A percentile compares a stretch with the other conserved stretches of the same genome.
phyloP scores from a whole-genome alignment of 1,140 invertebrate species.

The Microplitis demolitor region DNA sequence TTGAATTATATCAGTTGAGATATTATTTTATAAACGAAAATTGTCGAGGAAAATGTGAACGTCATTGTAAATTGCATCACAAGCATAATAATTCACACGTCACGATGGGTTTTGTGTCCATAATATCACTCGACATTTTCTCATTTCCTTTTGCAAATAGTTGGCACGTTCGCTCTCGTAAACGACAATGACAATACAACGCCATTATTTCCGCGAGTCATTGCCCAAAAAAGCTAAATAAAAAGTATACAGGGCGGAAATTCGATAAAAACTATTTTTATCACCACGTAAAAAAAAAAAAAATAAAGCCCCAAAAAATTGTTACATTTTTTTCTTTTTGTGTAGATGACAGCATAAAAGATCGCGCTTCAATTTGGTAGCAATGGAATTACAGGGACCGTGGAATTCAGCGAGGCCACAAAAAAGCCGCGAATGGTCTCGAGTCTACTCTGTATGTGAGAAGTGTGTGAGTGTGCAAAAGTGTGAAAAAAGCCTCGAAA shows the following conservation, averaged over 20 bases:
- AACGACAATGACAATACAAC: too few species aligned
- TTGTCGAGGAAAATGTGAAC: background rate
- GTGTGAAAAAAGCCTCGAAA: constrained; percentile 8
- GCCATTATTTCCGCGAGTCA: background rate
- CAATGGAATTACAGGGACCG: constrained; percentile 8
- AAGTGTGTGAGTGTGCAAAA: background rate
- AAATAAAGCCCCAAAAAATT: background rate
- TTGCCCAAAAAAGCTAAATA: background rate
- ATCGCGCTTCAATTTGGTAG: constrained; percentile 7
- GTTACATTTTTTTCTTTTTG: background rate
- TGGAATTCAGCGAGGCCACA: background rate
- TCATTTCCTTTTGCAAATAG: too few species aligned
- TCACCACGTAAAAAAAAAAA: background rate
- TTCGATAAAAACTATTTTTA: too few species aligned
- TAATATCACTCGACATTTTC: too few species aligned
- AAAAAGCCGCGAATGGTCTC: constrained; percentile 8
- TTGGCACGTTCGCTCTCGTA: too few species aligned
- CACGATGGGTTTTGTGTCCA: background rate
- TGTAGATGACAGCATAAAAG: background rate
- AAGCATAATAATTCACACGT: background rate
- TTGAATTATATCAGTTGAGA: background rate
- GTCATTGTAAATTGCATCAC: background rate
- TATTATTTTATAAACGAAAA: background rate
- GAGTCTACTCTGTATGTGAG: background rate
- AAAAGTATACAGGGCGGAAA: background rate